Percentiles rank a stretch among this genome's conserved stretches.
Evolutionary conservation across 2,888 invertebrate species (phyloP).

Genomic region (Microctonus brassicae): DNA sequence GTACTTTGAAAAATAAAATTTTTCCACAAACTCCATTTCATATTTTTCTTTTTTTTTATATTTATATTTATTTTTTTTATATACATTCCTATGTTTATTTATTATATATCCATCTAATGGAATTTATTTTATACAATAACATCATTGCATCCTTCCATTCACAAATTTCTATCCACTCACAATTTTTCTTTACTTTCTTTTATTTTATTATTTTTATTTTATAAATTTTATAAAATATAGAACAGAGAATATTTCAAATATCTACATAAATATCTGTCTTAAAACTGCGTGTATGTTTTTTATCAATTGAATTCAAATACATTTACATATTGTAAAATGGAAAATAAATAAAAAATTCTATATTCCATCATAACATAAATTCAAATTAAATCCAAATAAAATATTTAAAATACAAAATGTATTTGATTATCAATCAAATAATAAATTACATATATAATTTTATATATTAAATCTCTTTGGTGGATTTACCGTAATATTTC

Average conservation of each 20-base stretch:
- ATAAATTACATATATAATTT: too few relatives aligned
- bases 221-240: too few relatives aligned
- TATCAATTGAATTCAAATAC: neutral
- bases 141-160: too few relatives aligned
- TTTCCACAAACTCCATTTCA: too few relatives aligned
- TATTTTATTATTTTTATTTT: too few relatives aligned
- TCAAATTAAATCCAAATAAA: too few relatives aligned
- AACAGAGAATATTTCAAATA: neutral
- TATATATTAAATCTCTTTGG: neutral
- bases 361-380: too few relatives aligned
- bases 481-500: neutral
- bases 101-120: neutral
- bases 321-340: neutral
- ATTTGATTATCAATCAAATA: too few relatives aligned
- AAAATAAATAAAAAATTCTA: too few relatives aligned
- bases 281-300: neutral
- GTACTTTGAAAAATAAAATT: neutral
- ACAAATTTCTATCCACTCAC: neutral
- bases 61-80: too few relatives aligned
- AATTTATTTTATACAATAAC: neutral
- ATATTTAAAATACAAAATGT: neutral
- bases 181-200: neutral
- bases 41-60: too few relatives aligned
- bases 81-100: neutral
- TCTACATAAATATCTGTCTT: neutral